Evolutionary conservation across 2,113 vertebrate genomes (phyloP).

Genomic region (Desmodus rotundus): DNA sequence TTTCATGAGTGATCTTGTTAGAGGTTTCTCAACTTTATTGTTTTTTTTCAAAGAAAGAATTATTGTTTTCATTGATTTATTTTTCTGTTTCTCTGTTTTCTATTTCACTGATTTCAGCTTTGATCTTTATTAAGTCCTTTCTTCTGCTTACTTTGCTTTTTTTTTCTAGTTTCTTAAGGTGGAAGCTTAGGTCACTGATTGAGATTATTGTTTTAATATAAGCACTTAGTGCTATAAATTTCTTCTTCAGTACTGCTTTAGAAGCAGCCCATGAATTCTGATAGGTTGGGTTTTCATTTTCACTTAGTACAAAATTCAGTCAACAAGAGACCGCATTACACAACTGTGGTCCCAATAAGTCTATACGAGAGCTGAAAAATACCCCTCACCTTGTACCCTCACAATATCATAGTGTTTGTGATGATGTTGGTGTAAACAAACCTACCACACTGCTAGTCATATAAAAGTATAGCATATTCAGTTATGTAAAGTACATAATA

Average conservation of each 20-base stretch:
- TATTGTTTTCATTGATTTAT: not conserved
- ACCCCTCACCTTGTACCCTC: too few species aligned
- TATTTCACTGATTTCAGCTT: not conserved
- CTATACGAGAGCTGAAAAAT: not conserved
- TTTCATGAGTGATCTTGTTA: not conserved
- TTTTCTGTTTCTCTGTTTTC: not conserved
- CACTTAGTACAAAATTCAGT: not conserved
- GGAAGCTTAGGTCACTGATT: not conserved
- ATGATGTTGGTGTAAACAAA: not conserved
- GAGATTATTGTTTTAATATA: not conserved
- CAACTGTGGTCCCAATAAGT: not conserved
- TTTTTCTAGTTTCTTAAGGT: not conserved
- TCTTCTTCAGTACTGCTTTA: not conserved
- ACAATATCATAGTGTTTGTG: not conserved
- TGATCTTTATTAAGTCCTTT: not conserved
- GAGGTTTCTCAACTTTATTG: not conserved
- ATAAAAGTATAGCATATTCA: not conserved
- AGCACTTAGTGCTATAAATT: not conserved
- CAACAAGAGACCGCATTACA: not conserved
- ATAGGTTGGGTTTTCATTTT: not conserved
- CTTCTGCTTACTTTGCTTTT: not conserved
- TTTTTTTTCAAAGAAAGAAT: not conserved
- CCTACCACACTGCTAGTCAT: not conserved
- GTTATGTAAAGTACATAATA: too few species aligned
- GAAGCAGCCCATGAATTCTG: not conserved